These are phyloP conservation scores for Bambusicola thoracicus DNA, from an alignment of 2,113 vertebrate genomes.

Conservation along the genomic window DNA sequence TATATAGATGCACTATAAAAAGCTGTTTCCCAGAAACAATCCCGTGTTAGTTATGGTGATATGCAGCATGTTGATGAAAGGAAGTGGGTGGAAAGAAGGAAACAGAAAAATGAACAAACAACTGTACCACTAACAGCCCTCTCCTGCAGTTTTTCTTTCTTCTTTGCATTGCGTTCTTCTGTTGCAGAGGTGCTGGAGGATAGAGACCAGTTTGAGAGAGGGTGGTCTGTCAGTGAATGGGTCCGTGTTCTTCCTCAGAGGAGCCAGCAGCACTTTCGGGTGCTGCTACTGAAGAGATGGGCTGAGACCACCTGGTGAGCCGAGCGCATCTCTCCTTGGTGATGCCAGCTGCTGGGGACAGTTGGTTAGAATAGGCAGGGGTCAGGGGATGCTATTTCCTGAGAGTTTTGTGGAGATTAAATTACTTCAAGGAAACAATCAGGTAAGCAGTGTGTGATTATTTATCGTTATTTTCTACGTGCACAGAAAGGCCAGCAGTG, in stretches of 20 bases:
- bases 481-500: background rate
- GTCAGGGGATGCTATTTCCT: background rate
- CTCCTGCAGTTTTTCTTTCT: background rate
- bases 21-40: slow-evolving; percentile 6
- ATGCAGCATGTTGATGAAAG: background rate
- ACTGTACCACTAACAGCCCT: background rate
- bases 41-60: background rate
- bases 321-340: background rate
- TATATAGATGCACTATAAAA: background rate
- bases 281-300: background rate
- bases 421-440: background rate
- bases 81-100: background rate
- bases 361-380: background rate
- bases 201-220: background rate
- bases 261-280: background rate
- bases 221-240: background rate
- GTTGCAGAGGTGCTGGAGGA: background rate
- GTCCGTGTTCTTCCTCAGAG: background rate
- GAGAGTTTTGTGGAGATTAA: background rate
- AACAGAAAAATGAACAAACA: background rate
- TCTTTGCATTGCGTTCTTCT: background rate
- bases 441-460: background rate
- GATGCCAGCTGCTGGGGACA: background rate
- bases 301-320: background rate
- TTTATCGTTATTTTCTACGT: background rate